Percentiles rank a stretch among this genome's conserved stretches.
Evolutionary conservation across 2,113 vertebrate species (phyloP).

Genomic region (Vulpes lagopus): DNA sequence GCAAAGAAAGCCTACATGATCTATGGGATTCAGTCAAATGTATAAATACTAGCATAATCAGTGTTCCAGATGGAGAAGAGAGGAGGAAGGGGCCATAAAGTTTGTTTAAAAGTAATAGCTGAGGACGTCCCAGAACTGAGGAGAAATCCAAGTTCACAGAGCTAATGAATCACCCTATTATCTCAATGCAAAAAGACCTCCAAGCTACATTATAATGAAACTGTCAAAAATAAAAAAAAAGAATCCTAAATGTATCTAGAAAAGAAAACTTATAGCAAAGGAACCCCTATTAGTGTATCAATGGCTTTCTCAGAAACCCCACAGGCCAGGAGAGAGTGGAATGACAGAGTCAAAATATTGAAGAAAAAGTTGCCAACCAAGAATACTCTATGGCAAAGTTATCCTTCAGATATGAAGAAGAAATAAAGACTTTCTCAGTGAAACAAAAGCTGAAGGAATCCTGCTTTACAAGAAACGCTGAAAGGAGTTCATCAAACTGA

Average conservation of each 20-base stretch:
- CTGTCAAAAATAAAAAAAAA: not conserved
- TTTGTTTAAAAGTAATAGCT: not conserved
- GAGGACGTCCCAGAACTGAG: not conserved
- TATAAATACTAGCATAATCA: not conserved
- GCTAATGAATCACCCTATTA: not conserved
- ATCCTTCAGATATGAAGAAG: not conserved
- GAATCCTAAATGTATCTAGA: not conserved
- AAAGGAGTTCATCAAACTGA: not conserved
- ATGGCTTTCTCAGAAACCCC: not conserved
- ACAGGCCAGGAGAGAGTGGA: not conserved
- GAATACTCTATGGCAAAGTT: conserved; percentile 35
- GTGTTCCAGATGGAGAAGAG: conserved; percentile 7
- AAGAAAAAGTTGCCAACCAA: not conserved
- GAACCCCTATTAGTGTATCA: not conserved
- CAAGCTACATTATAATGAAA: conserved; percentile 11
- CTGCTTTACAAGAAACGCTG: not conserved
- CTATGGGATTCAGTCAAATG: not conserved
- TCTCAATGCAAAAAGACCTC: not conserved
- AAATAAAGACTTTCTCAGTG: not conserved
- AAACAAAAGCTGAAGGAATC: not conserved
- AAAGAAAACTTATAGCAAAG: not conserved
- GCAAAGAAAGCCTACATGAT: not conserved
- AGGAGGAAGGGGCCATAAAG: not conserved
- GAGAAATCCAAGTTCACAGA: not conserved
- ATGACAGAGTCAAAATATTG: not conserved